Conservation (phyloP, 2,113 vertebrate genomes). For the Thalassoma bifasciatum region DNA sequence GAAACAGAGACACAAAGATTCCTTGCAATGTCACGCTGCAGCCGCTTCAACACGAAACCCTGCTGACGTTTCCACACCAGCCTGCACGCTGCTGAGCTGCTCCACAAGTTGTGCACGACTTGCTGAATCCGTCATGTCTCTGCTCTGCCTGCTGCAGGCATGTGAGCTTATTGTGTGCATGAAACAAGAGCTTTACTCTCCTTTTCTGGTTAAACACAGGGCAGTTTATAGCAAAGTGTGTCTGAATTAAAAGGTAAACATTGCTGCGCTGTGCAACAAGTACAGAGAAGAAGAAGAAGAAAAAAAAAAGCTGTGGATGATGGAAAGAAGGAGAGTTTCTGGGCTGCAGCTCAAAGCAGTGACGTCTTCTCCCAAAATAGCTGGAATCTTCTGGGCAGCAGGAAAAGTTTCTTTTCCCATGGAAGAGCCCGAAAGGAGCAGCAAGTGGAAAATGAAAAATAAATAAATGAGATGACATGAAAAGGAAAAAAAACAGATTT, state of each 20-base stretch:
- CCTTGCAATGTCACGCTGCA: constrained; percentile 53
- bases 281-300: not conserved
- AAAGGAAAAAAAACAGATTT: constrained; percentile 19
- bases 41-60: constrained; percentile 23
- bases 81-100: constrained; percentile 18
- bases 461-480: constrained; percentile 24
- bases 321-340: constrained; percentile 64
- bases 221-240: constrained; percentile 2
- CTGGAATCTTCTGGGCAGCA: constrained; percentile 70
- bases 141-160: constrained; percentile 15
- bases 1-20: not conserved
- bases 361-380: constrained; percentile 83
- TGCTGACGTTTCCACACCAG: constrained; percentile 41
- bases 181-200: not conserved
- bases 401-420: constrained; percentile 83
- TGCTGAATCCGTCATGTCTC: constrained; percentile 7
- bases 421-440: constrained; percentile 70
- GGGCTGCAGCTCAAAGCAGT: constrained; percentile 73
- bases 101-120: constrained; percentile 59
- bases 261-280: constrained; percentile 51
- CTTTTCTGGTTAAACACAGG: not conserved
- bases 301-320: not conserved
- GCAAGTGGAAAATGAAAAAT: constrained; percentile 19
- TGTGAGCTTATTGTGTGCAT: not conserved
- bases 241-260: constrained; percentile 20